These are phyloP conservation scores for Motacilla alba DNA, from an alignment of 2,113 vertebrate genomes.

Conservation along the genomic window DNA sequence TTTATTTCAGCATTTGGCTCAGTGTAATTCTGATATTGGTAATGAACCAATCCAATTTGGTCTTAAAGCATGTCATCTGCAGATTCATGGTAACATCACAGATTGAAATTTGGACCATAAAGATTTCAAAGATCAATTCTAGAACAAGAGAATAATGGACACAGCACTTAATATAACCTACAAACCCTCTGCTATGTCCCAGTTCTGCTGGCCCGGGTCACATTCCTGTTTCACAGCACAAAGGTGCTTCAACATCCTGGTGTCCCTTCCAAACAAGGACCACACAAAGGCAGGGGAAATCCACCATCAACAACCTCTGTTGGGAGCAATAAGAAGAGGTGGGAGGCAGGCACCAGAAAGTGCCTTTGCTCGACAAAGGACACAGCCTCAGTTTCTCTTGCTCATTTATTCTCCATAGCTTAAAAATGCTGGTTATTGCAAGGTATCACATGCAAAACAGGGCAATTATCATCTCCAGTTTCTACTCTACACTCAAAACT, in stretches of 20 bases:
- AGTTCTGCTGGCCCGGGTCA: neutral
- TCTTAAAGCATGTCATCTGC: neutral
- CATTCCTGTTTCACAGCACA: neutral
- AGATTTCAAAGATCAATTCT: neutral
- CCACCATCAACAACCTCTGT: neutral
- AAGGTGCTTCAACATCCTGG: neutral
- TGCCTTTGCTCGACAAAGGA: neutral
- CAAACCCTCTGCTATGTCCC: neutral
- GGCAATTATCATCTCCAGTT: neutral
- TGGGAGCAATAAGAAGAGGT: neutral
- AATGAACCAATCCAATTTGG: neutral
- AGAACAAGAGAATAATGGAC: neutral
- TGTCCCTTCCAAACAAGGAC: neutral
- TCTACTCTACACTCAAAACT: neutral
- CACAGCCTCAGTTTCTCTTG: neutral
- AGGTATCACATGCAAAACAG: neutral
- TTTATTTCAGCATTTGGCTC: neutral
- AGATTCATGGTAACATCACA: neutral
- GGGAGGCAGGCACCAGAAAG: neutral
- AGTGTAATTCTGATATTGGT: neutral
- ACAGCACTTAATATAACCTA: neutral
- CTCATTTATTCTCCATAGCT: neutral
- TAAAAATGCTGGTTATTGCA: neutral
- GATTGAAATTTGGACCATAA: neutral
- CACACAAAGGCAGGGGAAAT: neutral